phyloP scores from a whole-genome alignment of 2,113 vertebrate genomes.

The Rynchops niger region DNA sequence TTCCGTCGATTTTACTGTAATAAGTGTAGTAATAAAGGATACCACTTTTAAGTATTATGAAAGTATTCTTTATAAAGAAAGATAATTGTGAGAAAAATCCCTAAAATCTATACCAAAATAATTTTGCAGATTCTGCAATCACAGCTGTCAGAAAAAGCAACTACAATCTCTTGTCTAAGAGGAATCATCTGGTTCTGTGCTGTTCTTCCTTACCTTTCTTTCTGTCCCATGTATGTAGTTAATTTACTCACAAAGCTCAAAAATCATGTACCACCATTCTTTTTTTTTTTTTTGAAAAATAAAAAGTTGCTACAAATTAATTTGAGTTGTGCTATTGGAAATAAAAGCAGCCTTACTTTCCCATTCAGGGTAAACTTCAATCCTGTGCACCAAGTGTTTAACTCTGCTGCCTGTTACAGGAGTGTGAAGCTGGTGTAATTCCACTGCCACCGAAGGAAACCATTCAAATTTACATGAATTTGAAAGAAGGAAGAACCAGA shows the following conservation, averaged over 20 bases:
- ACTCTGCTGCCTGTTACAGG: not conserved
- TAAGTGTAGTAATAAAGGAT: conserved; percentile 68
- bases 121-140: conserved; percentile 38
- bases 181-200: not conserved
- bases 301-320: not conserved
- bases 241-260: conserved; percentile 46
- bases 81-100: conserved; percentile 47
- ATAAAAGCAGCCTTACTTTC: not conserved
- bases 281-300: not conserved
- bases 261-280: not conserved
- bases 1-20: conserved; percentile 62
- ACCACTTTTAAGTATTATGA: conserved; percentile 55
- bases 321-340: not conserved
- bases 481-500: not conserved
- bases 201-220: conserved; percentile 19
- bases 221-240: not conserved
- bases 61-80: conserved; percentile 52
- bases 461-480: not conserved
- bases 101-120: conserved; percentile 62
- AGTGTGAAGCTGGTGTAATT: conserved; percentile 8
- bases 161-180: not conserved
- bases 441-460: not conserved
- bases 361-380: not conserved
- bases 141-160: conserved; percentile 54
- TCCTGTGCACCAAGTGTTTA: not conserved